These are phyloP conservation scores for Patella vulgata DNA, from an alignment of 1,140 invertebrate genomes.

Conservation along the genomic window DNA sequence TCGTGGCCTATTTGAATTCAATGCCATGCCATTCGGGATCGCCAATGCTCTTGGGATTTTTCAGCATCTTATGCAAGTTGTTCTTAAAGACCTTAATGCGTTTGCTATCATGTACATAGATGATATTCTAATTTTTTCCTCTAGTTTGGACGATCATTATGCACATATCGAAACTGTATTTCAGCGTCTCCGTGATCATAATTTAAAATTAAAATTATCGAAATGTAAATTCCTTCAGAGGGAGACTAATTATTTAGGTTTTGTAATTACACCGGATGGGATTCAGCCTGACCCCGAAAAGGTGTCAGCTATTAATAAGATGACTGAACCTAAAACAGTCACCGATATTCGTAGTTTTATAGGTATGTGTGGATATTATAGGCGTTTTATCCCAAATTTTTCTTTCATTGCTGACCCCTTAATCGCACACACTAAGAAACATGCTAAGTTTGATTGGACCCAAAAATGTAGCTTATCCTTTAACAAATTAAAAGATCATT, in stretches of 20 bases:
- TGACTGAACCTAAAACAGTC: slow-evolving; percentile 19
- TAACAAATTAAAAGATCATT: slow-evolving; percentile 16
- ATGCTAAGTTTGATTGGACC: slow-evolving; percentile 30
- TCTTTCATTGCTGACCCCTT: slow-evolving; percentile 29
- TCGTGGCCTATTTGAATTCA: slow-evolving; percentile 34
- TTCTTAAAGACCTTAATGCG: slow-evolving; percentile 21
- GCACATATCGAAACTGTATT: slow-evolving; percentile 28
- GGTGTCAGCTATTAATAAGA: slow-evolving; percentile 32
- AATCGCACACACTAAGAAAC: slow-evolving; percentile 29
- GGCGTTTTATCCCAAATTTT: slow-evolving; percentile 23
- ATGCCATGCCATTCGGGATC: slow-evolving; percentile 31
- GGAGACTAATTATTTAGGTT: no score
- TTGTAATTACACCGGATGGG: no score
- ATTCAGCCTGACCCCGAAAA: slow-evolving; percentile 34
- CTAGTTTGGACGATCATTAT: slow-evolving; percentile 34
- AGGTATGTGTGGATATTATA: slow-evolving; percentile 26
- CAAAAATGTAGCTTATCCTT: slow-evolving; percentile 21
- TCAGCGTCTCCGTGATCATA: slow-evolving; percentile 1
- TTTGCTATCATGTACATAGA: slow-evolving; percentile 21
- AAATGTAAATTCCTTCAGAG: no score
- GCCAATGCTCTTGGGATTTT: slow-evolving; percentile 20
- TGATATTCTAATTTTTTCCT: slow-evolving; percentile 22
- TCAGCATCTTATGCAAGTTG: slow-evolving; percentile 27
- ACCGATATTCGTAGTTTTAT: slow-evolving; percentile 27
- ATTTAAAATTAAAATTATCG: slow-evolving; percentile 23